Evolutionary conservation across 2,888 invertebrate species (phyloP).

Genomic region (Platycnemis pennipes): DNA sequence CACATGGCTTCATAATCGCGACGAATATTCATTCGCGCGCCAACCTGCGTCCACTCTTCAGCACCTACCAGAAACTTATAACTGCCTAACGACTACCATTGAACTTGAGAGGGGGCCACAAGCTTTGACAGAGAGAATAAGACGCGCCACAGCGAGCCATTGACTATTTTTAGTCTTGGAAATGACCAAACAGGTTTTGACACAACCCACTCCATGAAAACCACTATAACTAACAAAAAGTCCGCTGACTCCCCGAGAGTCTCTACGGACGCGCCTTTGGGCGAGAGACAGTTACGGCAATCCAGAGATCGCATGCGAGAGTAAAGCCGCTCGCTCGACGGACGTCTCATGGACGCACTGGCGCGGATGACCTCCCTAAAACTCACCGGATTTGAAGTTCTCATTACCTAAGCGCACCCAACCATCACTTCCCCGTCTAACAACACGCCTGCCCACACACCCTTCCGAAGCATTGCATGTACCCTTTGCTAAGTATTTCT

Average conservation of each 20-base stretch:
- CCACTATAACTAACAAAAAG: background rate
- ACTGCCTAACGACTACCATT: no score
- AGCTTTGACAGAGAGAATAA: background rate
- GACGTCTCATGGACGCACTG: conserved; percentile 45
- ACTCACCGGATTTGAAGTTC: conserved; percentile 65
- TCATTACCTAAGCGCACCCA: conserved; percentile 60
- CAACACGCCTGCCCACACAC: background rate
- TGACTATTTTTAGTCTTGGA: background rate
- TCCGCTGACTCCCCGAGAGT: background rate
- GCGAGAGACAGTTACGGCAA: background rate
- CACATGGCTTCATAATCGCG: no score
- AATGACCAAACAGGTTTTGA: background rate
- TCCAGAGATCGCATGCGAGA: conserved; percentile 2
- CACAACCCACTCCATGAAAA: background rate
- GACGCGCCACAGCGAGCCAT: no score
- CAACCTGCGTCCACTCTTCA: no score
- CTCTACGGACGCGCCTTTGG: background rate
- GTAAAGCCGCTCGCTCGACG: background rate
- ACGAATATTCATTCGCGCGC: no score
- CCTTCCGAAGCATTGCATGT: background rate
- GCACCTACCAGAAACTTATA: no score
- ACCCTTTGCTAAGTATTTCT: background rate
- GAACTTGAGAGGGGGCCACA: no score
- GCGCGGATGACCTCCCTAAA: conserved; percentile 64
- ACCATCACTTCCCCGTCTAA: conserved; percentile 51